Base-by-base conservation (phyloP, 2,113 vertebrate genomes). In the Proteles cristata region DNA sequence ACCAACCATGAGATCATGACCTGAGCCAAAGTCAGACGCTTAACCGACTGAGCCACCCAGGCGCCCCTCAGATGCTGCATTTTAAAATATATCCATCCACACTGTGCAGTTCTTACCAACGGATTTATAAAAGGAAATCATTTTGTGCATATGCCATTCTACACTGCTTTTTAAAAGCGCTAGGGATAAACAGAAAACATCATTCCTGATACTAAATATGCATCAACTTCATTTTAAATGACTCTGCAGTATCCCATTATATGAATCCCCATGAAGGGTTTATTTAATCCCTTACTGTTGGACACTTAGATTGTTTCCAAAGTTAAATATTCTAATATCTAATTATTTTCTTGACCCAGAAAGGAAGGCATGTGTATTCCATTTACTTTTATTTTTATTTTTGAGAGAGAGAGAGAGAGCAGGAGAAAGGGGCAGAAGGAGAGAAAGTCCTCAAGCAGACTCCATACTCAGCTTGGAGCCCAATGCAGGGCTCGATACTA, bases 211-310 rank as follows among this genome's bases (percentile, higher is more conserved):
- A 39, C 39, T 71, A 86, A 76, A 50, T 35, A 43, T 11, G 68
- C 14, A 66, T 50, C n/a, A 25, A 79, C 39, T 93, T 92, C 35
- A 68, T 93, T 94, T 90, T 39, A 79, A 93, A 71, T 35, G 92
- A 16, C 4, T 2, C 1, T 4, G 23, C 23, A 73, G 43, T 45
- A 45, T 45, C 33, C 14, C 45, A 50, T n/a, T 19, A 26, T 69
- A 73, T 53, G 48, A 77, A 83, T 21, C 26, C 7, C 19, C 15
- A 28, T 31, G 4, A 85, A 82, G 50, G 28, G 2, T 69, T 96
- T 4, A 21, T 63, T 28, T 17, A 73, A 90, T 63, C 12, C 23
- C 21, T 33, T 74, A 28, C 4, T 73, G 7, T 45, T 79, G 63
- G 39, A 9, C 31, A 79, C 6, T 26, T 90, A n/a, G 35, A 77